A percentile compares a stretch with the other conserved stretches of the same genome.
phyloP scores from a whole-genome alignment of 2,797 vertebrate species.

The Gallinago solitaria region DNA sequence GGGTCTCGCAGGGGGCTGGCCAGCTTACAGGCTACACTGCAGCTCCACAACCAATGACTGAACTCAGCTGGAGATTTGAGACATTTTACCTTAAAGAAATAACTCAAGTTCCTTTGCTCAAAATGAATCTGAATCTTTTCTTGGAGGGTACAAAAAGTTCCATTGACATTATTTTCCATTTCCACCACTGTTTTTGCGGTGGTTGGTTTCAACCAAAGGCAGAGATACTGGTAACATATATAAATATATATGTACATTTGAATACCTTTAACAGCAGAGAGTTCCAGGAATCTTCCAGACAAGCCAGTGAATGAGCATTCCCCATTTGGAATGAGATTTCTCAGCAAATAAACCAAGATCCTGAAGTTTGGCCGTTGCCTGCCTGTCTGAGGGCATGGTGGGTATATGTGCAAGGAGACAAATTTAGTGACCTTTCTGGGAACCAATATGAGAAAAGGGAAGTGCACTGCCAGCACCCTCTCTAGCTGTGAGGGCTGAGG shows the following conservation, averaged over 20 bases:
- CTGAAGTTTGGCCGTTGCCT: neutral
- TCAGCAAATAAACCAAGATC: neutral
- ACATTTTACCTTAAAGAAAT: neutral
- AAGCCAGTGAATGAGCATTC: neutral
- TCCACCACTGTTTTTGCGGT: neutral
- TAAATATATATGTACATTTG: neutral
- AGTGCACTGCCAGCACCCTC: neutral
- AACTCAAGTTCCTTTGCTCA: neutral
- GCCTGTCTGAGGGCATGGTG: neutral
- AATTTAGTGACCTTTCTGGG: slow-evolving; percentile 21
- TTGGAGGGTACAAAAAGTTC: slow-evolving; percentile 32
- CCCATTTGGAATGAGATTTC: neutral
- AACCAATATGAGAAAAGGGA: slow-evolving; percentile 4
- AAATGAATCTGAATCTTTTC: slow-evolving; percentile 36
- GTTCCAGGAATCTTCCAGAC: neutral
- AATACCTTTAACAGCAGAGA: neutral
- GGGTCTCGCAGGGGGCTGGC: neutral
- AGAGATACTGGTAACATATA: neutral
- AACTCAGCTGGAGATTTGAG: neutral
- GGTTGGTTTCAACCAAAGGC: neutral
- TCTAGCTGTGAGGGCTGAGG: neutral
- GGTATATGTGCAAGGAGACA: neutral
- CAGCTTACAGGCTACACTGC: neutral
- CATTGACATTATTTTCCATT: slow-evolving; percentile 41
- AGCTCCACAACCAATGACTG: neutral